Evolutionary conservation across 30 jellyfish, hydroid and myxozoan species (phyloP), one percentile per base, ranked within the genome.

Genomic region (Aurelia aurita): DNA sequence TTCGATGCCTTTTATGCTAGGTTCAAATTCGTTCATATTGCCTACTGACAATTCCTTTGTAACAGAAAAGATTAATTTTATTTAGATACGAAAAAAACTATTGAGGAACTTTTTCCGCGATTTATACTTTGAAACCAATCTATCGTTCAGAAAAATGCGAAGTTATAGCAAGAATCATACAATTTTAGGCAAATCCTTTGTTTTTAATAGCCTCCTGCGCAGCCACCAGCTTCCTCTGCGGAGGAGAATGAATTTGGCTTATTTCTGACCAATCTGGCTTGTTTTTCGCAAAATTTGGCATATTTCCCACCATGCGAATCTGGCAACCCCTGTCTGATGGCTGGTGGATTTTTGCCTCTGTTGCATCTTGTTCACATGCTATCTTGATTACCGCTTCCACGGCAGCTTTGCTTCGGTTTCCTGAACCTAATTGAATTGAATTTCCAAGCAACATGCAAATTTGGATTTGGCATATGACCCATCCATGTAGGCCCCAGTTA

Each of bases 181-280:
- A 67, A 67, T 2, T 26, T 4, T 67, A 67, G 64, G 79, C 5
- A 67, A 67, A 67, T 67, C 79, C 79, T 4, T 51, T 67, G 79
- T 67, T 67, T 67, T 67, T 21, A 67, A 26, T 67, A 67, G 61
- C 61, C 79, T 67, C 61, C 79, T 67, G 79, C 79, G 79, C 79
- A 67, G 79, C 22, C 2, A 67, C 79, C 22, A 67, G 58, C 79
- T 67, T 65, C 61, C 60, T 26, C 79, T 43, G 60, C 79, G 79
- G 79, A 67, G 79, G 79, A 19, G 60, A 27, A 4, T 67, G 79
- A 2, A 67, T 67, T 67, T 67, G 79, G 79, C 76, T 64, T 64
- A 1, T 64, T 64, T 64, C 43, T 64, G 76, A 64, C 76, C 49
- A 64, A 64, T 64, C 62, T 64, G 76, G 76, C 76, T 64, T 64